phyloP scores from a whole-genome alignment of 2,113 vertebrate species.

The Percopsis transmontana region DNA sequence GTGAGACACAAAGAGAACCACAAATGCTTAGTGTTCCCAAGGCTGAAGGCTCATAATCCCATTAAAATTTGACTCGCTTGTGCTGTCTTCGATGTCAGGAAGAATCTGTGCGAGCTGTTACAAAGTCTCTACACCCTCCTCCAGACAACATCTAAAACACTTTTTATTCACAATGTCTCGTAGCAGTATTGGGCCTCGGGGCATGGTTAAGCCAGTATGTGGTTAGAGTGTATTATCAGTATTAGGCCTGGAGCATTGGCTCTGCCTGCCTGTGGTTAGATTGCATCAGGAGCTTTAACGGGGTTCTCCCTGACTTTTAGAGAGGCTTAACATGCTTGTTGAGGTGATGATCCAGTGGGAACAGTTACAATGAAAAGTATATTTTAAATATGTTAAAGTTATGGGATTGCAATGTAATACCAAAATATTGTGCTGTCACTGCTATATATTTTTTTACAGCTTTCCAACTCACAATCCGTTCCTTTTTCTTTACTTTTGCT shows the following conservation, averaged over 20 bases:
- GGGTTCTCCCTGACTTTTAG: conserved; percentile 51
- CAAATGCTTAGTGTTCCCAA: conserved; percentile 16
- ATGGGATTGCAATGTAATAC: no score
- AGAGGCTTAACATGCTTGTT: conserved; percentile 44
- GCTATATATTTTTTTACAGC: no score
- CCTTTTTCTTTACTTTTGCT: no score
- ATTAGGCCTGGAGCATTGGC: conserved; percentile 47
- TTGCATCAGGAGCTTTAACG: conserved; percentile 38
- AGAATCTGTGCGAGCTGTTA: conserved; percentile 41
- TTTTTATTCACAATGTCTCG: conserved; percentile 53
- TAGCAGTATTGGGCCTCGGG: conserved; percentile 56
- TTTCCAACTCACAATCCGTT: no score
- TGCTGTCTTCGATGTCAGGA: conserved; percentile 22
- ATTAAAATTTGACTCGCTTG: conserved; percentile 12
- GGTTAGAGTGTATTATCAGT: conserved; percentile 62
- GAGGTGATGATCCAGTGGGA: background rate
- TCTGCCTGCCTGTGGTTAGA: conserved; percentile 52
- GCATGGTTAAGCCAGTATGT: conserved; percentile 64
- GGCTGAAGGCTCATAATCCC: conserved; percentile 11
- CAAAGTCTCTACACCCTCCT: conserved; percentile 31
- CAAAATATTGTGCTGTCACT: no score
- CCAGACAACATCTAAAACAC: conserved; percentile 39
- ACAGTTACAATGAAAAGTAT: no score
- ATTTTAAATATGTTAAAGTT: no score
- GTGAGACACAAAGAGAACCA: conserved; percentile 21